Evolutionary conservation across 2,888 invertebrate genomes (phyloP), one percentile per base, ranked within the genome.

Genomic region (Tiphia femorata): DNA sequence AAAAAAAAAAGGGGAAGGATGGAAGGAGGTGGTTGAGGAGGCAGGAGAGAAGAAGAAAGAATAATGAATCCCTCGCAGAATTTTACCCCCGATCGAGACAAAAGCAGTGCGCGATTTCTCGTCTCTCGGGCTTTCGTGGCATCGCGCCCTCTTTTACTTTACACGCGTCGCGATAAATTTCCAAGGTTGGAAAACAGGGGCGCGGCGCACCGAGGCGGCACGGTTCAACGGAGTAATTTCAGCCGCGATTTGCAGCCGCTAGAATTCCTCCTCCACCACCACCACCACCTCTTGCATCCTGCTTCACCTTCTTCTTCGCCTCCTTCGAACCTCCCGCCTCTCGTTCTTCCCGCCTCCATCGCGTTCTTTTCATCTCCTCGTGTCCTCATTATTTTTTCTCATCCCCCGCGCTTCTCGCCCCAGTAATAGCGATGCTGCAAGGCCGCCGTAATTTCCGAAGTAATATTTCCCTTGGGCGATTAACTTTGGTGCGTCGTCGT

Each of bases 401-500:
- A 50, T 59, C 58, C 50, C 20, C 49, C 17, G 48, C n/a, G 25
- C 25, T 44, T 55, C 17, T 49, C 50, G 42, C 29, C 10, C 1
- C 12, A n/a, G 33, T 6, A 33, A n/a, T 4, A 8, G 12, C 7
- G 12, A 33, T 40, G 19, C 27, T 43, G 49, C 57, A 58, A 58
- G 53, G 21, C 16, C 42, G 16, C 48, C 51, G 43, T 51, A 58
- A 59, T 59, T 59, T 47, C 43, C 58, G 43, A 51, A 58, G 58
- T 58, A 59, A 59, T 59, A 59, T 51, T 47, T 59, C 43, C 47
- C 44, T 12, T 27, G 48, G 50, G 58, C 58, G 50, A 58, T 47
- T 58, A 50, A 50, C 51, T 42, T 20, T 43, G 30, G 7, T 37
- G 20, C 12, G 17, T 7, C 2, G 2, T n/a, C 29, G 16, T 12